Conservation (phyloP, 92 coral and sea anemone genomes). For the Zoanthus solanderi region DNA sequence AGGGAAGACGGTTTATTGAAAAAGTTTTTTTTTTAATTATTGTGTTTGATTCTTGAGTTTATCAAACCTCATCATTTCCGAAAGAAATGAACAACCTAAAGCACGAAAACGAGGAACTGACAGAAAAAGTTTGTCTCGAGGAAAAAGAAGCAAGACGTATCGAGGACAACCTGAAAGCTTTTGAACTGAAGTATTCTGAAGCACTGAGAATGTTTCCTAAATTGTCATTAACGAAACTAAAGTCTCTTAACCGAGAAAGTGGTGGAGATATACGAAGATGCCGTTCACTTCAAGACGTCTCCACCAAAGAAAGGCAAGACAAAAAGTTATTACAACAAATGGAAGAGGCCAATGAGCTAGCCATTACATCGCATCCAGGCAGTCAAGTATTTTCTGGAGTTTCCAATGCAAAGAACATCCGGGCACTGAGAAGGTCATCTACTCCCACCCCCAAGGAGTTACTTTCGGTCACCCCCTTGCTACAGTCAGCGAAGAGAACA, state of each 20-base stretch:
- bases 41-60: slow-evolving; percentile 16
- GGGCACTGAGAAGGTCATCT: slow-evolving; percentile 33
- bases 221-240: slow-evolving; percentile 3
- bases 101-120: neutral
- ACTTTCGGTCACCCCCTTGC: slow-evolving; percentile 37
- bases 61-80: neutral
- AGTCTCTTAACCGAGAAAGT: neutral
- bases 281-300: slow-evolving; percentile 30
- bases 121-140: neutral
- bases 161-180: slow-evolving; percentile 23
- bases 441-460: slow-evolving; percentile 42
- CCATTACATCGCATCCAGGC: slow-evolving; percentile 14
- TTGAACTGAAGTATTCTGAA: slow-evolving; percentile 33
- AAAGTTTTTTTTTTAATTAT: too few relatives aligned
- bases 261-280: slow-evolving; percentile 29
- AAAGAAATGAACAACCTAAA: neutral
- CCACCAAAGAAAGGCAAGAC: neutral
- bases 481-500: slow-evolving; percentile 15
- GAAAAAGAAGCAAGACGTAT: neutral
- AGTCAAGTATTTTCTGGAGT: slow-evolving; percentile 11
- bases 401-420: slow-evolving; percentile 7
- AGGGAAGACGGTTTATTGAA: neutral
- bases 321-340: neutral
- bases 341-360: neutral
- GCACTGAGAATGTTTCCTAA: slow-evolving; percentile 31